phyloP scores from a whole-genome alignment of 2,888 invertebrate genomes.

The Sinelater perroti region DNA sequence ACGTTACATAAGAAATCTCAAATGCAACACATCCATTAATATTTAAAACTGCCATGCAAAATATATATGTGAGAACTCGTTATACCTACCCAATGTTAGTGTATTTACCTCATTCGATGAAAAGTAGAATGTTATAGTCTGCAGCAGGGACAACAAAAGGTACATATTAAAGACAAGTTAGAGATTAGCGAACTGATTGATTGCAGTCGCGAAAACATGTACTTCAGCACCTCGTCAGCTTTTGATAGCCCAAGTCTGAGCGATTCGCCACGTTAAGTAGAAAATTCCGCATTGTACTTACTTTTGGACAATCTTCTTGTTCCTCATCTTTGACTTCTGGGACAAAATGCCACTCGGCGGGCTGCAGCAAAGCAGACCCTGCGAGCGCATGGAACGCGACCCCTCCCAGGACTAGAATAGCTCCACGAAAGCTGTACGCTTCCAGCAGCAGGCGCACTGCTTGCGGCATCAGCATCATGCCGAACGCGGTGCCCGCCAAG shows the following conservation, averaged over 20 bases:
- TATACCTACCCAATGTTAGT: conserved; percentile 21
- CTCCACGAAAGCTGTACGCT: conserved; percentile 72
- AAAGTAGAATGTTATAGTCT: conserved; percentile 59
- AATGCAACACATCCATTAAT: too few species aligned
- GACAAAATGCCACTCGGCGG: conserved; percentile 75
- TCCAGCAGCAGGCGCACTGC: conserved; percentile 72
- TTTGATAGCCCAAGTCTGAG: neutral
- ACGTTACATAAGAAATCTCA: too few species aligned
- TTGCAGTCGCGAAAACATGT: too few species aligned
- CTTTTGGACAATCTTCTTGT: conserved; percentile 62
- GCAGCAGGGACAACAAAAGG: conserved; percentile 49
- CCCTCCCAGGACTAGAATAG: conserved; percentile 73
- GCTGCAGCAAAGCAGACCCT: conserved; percentile 74
- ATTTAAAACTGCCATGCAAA: too few species aligned
- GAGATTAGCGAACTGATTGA: too few species aligned
- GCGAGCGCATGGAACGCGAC: conserved; percentile 73
- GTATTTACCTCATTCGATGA: conserved; percentile 58
- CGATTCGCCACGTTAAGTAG: neutral
- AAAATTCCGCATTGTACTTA: conserved; percentile 36
- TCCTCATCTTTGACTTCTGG: conserved; percentile 66
- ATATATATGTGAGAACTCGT: conserved; percentile 7
- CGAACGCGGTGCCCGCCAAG: conserved; percentile 82
- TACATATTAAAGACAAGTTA: neutral
- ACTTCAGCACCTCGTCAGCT: too few species aligned
- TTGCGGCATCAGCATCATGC: conserved; percentile 83